phyloP scores from a whole-genome alignment of 1,140 invertebrate genomes.

The Drosophila nigromelanica region DNA sequence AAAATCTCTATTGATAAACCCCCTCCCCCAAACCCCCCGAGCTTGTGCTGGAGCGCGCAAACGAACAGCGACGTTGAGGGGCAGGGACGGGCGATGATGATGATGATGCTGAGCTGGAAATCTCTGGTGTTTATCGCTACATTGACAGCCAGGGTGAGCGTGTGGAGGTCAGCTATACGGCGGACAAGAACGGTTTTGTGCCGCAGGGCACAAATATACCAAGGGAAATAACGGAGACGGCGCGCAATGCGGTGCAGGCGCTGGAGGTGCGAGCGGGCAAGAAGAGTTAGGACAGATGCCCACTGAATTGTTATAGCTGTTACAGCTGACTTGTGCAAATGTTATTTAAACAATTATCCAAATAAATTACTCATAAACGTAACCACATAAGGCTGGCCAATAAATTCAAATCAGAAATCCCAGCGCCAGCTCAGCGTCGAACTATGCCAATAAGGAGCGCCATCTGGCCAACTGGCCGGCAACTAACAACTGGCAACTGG shows the following conservation, averaged over 20 bases:
- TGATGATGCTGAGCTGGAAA: slow-evolving; percentile 61
- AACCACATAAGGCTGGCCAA: slow-evolving; percentile 23
- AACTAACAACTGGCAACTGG: background rate
- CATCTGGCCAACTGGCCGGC: slow-evolving; percentile 29
- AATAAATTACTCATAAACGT: slow-evolving; percentile 41
- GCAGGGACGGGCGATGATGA: no score
- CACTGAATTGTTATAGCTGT: background rate
- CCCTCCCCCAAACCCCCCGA: background rate
- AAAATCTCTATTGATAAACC: slow-evolving; percentile 15
- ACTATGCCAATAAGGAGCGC: slow-evolving; percentile 53
- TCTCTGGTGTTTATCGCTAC: slow-evolving; percentile 85
- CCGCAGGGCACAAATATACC: slow-evolving; percentile 86
- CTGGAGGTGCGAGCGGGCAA: slow-evolving; percentile 3
- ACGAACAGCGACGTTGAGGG: background rate
- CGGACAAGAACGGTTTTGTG: slow-evolving; percentile 89
- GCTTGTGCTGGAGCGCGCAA: background rate
- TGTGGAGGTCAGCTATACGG: slow-evolving; percentile 87
- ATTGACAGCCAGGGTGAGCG: slow-evolving; percentile 87
- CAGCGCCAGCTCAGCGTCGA: slow-evolving; percentile 34
- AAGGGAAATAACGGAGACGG: slow-evolving; percentile 50
- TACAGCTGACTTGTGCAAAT: slow-evolving; percentile 25
- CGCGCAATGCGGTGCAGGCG: slow-evolving; percentile 14
- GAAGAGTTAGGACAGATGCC: background rate
- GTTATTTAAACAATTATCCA: slow-evolving; percentile 46
- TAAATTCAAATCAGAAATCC: slow-evolving; percentile 61